A percentile compares a stretch with the other conserved stretches of the same genome.
Evolutionary conservation across 1,140 invertebrate genomes (phyloP).

Genomic region (Probaryconus sp.): DNA sequence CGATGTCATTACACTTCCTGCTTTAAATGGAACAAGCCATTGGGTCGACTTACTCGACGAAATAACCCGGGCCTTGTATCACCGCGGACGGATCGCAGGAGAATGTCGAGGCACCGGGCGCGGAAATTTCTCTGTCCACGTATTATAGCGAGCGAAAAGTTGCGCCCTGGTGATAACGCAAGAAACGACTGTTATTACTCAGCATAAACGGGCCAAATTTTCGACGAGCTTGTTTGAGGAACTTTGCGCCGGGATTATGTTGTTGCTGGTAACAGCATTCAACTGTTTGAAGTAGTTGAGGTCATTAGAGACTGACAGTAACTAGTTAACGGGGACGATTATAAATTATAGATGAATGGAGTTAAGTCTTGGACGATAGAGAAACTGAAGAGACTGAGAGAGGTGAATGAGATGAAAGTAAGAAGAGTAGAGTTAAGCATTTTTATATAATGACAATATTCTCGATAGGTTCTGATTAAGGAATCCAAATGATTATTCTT

Average conservation of each 20-base stretch:
- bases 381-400: too few species aligned
- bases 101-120: conserved; percentile 45
- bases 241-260: conserved; percentile 44
- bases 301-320: conserved; percentile 39
- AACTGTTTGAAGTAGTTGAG: conserved; percentile 36
- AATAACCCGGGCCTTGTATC: conserved; percentile 50
- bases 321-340: conserved; percentile 28
- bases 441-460: too few species aligned
- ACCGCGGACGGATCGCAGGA: conserved; percentile 35
- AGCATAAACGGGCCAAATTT: conserved; percentile 44
- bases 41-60: conserved; percentile 63
- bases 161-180: conserved; percentile 41
- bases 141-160: conserved; percentile 44
- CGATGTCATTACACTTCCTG: conserved; percentile 67
- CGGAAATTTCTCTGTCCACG: conserved; percentile 56
- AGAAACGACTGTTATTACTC: conserved; percentile 52
- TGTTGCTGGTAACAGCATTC: conserved; percentile 20
- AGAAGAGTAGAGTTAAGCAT: too few species aligned
- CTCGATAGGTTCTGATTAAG: too few species aligned
- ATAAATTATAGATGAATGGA: conserved; percentile 49
- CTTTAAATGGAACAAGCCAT: conserved; percentile 67
- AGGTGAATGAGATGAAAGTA: too few species aligned
- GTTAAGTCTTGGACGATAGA: conserved; percentile 33
- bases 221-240: conserved; percentile 15
- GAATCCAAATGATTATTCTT: too few species aligned